Evolutionary conservation across 2,113 vertebrate species (phyloP).

Genomic region (Ameiurus melas): DNA sequence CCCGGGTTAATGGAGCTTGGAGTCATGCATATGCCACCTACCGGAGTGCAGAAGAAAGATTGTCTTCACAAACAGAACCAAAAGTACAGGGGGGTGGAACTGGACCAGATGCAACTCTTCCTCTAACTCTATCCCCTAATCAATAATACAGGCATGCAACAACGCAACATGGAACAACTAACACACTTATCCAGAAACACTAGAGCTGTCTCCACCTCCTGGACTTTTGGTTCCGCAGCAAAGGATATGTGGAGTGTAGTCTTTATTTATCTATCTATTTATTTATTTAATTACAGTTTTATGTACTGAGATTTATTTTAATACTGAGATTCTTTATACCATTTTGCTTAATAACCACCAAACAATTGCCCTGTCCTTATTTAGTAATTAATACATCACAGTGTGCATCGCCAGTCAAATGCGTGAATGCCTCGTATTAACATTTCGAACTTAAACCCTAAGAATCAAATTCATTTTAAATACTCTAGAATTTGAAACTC

Average conservation of each 20-base stretch:
- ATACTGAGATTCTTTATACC: background rate
- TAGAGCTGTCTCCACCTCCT: background rate
- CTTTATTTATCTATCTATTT: background rate
- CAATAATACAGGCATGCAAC: background rate
- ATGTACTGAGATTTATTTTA: background rate
- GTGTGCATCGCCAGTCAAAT: background rate
- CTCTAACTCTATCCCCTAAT: background rate
- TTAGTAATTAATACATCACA: background rate
- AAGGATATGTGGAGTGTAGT: background rate
- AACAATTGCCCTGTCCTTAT: background rate
- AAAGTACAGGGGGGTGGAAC: background rate
- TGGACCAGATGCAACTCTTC: background rate
- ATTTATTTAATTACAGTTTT: background rate
- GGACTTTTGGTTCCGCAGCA: background rate
- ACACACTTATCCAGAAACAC: background rate
- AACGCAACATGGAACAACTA: background rate
- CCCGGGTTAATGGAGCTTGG: slow-evolving; percentile 27
- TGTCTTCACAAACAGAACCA: background rate
- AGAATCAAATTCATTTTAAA: background rate
- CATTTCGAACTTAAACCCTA: background rate
- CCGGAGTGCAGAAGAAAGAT: background rate
- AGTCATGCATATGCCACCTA: slow-evolving; percentile 15
- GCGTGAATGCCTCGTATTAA: background rate
- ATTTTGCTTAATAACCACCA: background rate
- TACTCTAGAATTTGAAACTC: background rate